A percentile compares a stretch with the other conserved stretches of the same genome.
These are phyloP conservation scores for Setophaga petechia DNA, from an alignment of 2,113 vertebrate species.

Conservation along the genomic window DNA sequence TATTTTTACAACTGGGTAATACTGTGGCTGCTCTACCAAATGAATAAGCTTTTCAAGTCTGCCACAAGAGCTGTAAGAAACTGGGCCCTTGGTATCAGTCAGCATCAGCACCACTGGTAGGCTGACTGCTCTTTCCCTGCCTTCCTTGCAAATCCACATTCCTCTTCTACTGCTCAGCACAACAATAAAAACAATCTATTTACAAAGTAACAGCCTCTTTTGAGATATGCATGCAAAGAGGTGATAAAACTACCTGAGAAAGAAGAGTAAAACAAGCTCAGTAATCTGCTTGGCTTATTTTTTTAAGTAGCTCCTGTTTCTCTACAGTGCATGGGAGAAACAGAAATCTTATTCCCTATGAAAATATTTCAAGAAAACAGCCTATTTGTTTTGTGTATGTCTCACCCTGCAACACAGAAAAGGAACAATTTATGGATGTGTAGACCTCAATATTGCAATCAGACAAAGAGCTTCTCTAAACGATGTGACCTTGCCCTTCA, in stretches of 20 bases:
- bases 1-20: neutral
- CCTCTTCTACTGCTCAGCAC: neutral
- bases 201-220: neutral
- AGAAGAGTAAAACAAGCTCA: neutral
- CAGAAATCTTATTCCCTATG: neutral
- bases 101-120: neutral
- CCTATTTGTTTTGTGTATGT: neutral
- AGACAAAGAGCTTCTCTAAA: neutral
- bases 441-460: neutral
- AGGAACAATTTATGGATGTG: neutral
- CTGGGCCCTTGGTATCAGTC: neutral
- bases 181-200: neutral
- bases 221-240: neutral
- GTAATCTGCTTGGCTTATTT: neutral
- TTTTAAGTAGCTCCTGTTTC: neutral
- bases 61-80: neutral
- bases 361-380: neutral
- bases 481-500: neutral
- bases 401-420: neutral
- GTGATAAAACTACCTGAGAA: neutral
- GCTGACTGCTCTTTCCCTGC: neutral
- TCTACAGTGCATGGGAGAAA: neutral
- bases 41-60: neutral
- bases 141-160: neutral
- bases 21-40: neutral